phyloP scores from a whole-genome alignment of 2,113 vertebrate genomes.

The Hemichromis elongatus region DNA sequence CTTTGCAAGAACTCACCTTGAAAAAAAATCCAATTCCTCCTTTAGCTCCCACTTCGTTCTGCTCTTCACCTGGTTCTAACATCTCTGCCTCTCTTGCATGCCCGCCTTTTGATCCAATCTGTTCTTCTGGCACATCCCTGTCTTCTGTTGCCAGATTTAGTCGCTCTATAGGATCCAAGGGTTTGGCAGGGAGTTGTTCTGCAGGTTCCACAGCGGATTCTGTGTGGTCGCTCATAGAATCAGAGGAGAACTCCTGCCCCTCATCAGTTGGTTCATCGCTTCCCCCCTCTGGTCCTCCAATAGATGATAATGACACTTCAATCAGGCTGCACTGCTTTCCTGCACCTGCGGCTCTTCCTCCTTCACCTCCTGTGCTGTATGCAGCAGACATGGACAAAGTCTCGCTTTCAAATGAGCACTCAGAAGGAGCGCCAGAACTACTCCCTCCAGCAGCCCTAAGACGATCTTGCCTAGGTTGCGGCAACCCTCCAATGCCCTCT shows the following conservation, averaged over 20 bases:
- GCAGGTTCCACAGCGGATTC: slow-evolving; percentile 50
- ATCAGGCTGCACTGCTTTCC: slow-evolving; percentile 61
- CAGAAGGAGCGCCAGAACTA: slow-evolving; percentile 72
- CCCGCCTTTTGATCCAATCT: neutral
- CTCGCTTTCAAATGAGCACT: slow-evolving; percentile 76
- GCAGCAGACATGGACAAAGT: slow-evolving; percentile 53
- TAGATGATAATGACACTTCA: slow-evolving; percentile 72
- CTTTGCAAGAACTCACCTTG: slow-evolving; percentile 50
- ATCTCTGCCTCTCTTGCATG: neutral
- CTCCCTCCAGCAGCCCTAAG: slow-evolving; percentile 35
- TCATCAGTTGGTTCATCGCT: slow-evolving; percentile 73
- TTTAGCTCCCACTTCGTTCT: slow-evolving; percentile 61
- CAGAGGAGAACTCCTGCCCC: slow-evolving; percentile 68
- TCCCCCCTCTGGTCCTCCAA: slow-evolving; percentile 48
- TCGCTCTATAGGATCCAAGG: neutral
- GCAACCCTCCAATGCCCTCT: slow-evolving; percentile 9
- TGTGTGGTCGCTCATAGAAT: slow-evolving; percentile 80
- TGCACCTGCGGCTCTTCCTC: neutral
- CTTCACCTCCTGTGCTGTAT: slow-evolving; percentile 27
- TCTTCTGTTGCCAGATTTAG: neutral
- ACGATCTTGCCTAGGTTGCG: neutral
- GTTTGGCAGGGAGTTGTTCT: neutral
- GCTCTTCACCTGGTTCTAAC: slow-evolving; percentile 62
- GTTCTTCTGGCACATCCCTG: neutral
- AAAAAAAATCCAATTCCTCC: slow-evolving; percentile 80